Evolutionary conservation across 92 coral and sea anemone genomes (phyloP), one percentile per base, ranked within the genome.

Genomic region (Epizoanthus rinbou): DNA sequence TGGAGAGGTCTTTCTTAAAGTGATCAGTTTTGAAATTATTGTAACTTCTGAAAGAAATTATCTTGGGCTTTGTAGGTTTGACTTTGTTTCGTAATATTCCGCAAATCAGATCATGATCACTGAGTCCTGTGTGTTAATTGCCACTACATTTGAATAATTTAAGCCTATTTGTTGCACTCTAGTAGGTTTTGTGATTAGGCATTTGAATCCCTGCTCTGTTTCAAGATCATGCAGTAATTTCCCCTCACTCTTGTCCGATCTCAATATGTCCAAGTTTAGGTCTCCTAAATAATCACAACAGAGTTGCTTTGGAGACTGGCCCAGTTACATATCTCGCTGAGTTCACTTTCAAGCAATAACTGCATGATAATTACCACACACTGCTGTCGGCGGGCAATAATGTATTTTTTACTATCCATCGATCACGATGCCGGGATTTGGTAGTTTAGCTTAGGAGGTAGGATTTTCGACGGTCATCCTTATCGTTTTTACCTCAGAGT

Each of bases 241-340:
- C 47, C 81, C 81, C 57, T 83, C 86, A 57, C 58, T 39, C 58
- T 60, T 58, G 21, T 37, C 73, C 37, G 63, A 73, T 70, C 74
- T 84, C 65, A 84, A 57, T 73, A 81, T 74, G 74, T 84, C 87
- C 54, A 84, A 64, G 28, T 84, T 84, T 47, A 84, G 81, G 63
- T 83, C 87, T 39, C 87, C 73, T 14, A 73, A 50, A 35, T 2
- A 59, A 84, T 74, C 7, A 41, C 73, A 43, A 84, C 73, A 57
- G 63, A 73, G 25, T 59, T 59, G 56, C 22, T 59, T 59, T 73
- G 78, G 57, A 84, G 63, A 43, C 73, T 73, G 22, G 74, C 81
- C 81, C 87, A 84, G 73, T 84, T 73, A 54, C 87, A 84, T 73
- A 84, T 73, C 35, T 84, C 71, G 57, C 81, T 84, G 31, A 62